phyloP scores from a whole-genome alignment of 2,888 invertebrate genomes.

The Chrysolina haemoptera region DNA sequence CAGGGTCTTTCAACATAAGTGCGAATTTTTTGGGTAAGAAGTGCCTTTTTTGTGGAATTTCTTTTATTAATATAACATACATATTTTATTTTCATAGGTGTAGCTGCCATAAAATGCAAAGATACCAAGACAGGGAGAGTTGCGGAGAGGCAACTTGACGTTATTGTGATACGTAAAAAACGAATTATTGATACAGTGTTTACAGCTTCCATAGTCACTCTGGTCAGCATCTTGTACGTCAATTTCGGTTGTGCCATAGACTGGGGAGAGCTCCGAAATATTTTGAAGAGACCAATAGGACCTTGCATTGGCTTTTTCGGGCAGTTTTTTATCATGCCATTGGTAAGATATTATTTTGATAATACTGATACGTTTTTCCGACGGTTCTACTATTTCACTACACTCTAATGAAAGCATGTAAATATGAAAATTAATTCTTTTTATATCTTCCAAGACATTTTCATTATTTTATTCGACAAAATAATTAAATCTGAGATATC shows the following conservation, averaged over 20 bases:
- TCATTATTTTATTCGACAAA: too few species aligned
- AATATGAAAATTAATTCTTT: too few species aligned
- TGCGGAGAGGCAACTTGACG: constrained; percentile 56
- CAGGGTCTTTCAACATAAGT: constrained; percentile 61
- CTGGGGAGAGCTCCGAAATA: constrained; percentile 78
- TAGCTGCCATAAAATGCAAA: constrained; percentile 58
- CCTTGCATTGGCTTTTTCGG: constrained; percentile 84
- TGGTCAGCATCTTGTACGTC: constrained; percentile 87
- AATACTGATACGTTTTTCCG: too few species aligned
- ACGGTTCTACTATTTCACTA: too few species aligned
- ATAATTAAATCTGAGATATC: too few species aligned
- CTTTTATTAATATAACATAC: neutral
- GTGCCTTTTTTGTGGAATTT: neutral
- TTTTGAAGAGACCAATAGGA: constrained; percentile 81
- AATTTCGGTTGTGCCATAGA: constrained; percentile 94
- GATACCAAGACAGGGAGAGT: constrained; percentile 42
- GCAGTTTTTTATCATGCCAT: constrained; percentile 90
- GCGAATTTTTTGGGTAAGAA: constrained; percentile 66
- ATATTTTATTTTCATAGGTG: constrained; percentile 54
- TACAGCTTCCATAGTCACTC: constrained; percentile 80
- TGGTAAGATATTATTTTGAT: constrained; percentile 73
- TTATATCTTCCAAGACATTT: too few species aligned
- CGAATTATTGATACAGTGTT: constrained; percentile 83
- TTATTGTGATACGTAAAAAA: constrained; percentile 63
- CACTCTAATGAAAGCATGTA: too few species aligned